Base-by-base conservation (phyloP, 2,113 vertebrate genomes). In the Budorcas taxicolor region DNA sequence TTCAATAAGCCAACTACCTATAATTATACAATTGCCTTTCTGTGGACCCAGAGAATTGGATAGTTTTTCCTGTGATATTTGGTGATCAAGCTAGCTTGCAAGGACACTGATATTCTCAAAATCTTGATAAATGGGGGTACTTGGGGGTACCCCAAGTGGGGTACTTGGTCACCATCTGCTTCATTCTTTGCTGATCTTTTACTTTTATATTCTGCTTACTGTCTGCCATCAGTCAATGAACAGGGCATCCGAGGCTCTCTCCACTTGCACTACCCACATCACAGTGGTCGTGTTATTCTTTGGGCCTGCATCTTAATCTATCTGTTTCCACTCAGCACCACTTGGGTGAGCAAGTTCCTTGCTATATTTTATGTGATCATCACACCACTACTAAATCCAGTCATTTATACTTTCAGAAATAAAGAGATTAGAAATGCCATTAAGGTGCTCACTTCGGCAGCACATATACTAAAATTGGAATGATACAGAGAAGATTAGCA, bases 371-470 rank as follows among this genome's bases (percentile, higher is more conserved):
- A 98, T 71, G 87, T 71, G 1, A 55, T 97, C 5, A 82, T 98
- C 12, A 98, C 97, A 62, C 96, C 97, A 36, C 93, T 98, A 4
- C 67, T 97, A 58, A 98, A 98, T 83, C 96, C 97, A 43, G 92
- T 57, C 12, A 97, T 98, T 71, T 98, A 98, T 0, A 96, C 97
- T 7, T 47, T 98, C 45, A 98, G 97, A 90, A 98, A 98, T 64
- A 97, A 96, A 80, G 97, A 97, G 8, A 98, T 98, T 86, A 95
- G 94, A 86, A 90, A 71, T 60, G 64, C 96, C 50, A 83, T 97
- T 47, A 90, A 80, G 76, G 40, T 40, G 40, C 40, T 40, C 40
- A 4, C 40, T 40, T 40, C 40, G 40, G 40, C 40, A 40, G 40
- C 40, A 40, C 40, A 40, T 40, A 40, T 40, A 40, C 40, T 40